A percentile compares a stretch with the other conserved stretches of the same genome.
phyloP scores from a whole-genome alignment of 2,888 invertebrate genomes.

The Diplolepis rosae region DNA sequence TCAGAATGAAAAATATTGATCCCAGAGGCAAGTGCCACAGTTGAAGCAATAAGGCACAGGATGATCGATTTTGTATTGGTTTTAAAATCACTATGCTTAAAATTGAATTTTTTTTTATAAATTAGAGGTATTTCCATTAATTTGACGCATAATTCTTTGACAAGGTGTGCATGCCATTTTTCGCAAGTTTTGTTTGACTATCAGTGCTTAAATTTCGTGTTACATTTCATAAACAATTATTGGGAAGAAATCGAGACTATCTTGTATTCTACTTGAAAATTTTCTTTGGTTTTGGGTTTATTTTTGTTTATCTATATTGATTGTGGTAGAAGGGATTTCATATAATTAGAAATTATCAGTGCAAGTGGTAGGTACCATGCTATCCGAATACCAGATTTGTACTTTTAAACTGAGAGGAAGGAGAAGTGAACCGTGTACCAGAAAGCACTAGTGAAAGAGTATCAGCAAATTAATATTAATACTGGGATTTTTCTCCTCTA shows the following conservation, averaged over 20 bases:
- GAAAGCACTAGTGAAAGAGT: conserved; percentile 38
- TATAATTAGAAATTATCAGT: conserved; percentile 46
- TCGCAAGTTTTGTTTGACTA: conserved; percentile 32
- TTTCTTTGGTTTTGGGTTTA: conserved; percentile 29
- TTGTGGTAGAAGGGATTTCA: conserved; percentile 55
- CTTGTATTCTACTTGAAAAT: conserved; percentile 16
- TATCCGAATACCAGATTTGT: conserved; percentile 53
- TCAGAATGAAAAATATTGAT: conserved; percentile 35
- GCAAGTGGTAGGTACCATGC: conserved; percentile 55
- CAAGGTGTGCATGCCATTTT: conserved; percentile 44
- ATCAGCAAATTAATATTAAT: background rate
- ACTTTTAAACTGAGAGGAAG: conserved; percentile 73
- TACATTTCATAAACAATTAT: conserved; percentile 1
- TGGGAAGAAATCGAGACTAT: background rate
- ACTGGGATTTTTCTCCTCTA: background rate
- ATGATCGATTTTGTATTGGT: conserved; percentile 41
- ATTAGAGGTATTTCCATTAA: conserved; percentile 10
- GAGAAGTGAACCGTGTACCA: conserved; percentile 66
- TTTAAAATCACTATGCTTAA: conserved; percentile 30
- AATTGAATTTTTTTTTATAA: background rate
- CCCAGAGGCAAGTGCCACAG: conserved; percentile 46
- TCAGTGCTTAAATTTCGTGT: conserved; percentile 14
- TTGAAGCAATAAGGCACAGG: conserved; percentile 35
- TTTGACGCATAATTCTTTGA: conserved; percentile 31
- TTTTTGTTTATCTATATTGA: conserved; percentile 44